Percentiles rank a stretch among this genome's conserved stretches.
Evolutionary conservation across 2,888 invertebrate species (phyloP).

Genomic region (Parelbella ahira): DNA sequence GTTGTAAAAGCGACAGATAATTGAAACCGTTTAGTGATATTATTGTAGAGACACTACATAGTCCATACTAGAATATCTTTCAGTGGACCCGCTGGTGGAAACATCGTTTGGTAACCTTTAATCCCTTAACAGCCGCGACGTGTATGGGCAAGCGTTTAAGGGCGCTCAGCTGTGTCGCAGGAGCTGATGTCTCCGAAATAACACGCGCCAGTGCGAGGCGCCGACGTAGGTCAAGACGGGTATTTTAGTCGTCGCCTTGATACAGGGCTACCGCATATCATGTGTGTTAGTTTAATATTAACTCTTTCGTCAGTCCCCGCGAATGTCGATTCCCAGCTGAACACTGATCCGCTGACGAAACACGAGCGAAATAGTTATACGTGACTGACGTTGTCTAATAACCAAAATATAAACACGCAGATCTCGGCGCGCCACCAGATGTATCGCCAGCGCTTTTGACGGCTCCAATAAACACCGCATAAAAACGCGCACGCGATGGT

Average conservation of each 20-base stretch:
- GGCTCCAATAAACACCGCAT: constrained; percentile 24
- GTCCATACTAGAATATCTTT: too few species aligned
- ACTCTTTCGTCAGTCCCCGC: constrained; percentile 63
- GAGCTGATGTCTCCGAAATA: constrained; percentile 50
- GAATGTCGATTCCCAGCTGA: constrained; percentile 38
- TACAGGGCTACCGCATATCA: constrained; percentile 75
- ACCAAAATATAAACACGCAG: constrained; percentile 25
- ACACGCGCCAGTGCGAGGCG: constrained; percentile 48
- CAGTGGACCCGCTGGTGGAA: too few species aligned
- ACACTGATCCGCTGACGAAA: constrained; percentile 26
- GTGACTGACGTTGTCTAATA: constrained; percentile 25
- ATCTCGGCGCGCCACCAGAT: constrained; percentile 19
- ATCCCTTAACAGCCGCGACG: background rate
- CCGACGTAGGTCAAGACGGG: constrained; percentile 66
- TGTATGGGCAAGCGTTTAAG: constrained; percentile 13
- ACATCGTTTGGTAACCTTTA: too few species aligned
- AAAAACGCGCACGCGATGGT: constrained; percentile 13
- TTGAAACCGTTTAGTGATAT: too few species aligned
- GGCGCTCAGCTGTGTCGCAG: constrained; percentile 16
- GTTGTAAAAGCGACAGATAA: too few species aligned
- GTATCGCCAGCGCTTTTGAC: constrained; percentile 25
- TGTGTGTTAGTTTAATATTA: constrained; percentile 68
- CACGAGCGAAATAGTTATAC: constrained; percentile 28
- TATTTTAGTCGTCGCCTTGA: constrained; percentile 77
- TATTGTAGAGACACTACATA: too few species aligned